Evolutionary conservation across 2,888 invertebrate species (phyloP).

Genomic region (Plusia festucae): DNA sequence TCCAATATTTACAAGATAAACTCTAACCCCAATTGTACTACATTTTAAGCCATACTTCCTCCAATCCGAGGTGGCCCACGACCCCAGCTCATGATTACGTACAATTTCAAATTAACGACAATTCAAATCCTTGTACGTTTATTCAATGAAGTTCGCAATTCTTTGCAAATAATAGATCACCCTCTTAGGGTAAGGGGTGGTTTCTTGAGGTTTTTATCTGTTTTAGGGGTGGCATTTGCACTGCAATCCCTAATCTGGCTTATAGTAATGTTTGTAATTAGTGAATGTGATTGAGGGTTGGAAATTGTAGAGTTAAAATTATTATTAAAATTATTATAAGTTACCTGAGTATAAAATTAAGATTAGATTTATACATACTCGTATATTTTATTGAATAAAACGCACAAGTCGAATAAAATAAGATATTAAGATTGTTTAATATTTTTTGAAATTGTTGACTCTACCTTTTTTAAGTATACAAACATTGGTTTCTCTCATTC

Average conservation of each 20-base stretch:
- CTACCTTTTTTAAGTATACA: too few relatives aligned
- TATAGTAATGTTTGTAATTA: neutral
- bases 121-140: constrained; percentile 2
- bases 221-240: neutral
- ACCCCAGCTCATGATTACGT: neutral
- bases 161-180: constrained; percentile 4
- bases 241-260: neutral
- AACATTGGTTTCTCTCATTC: too few relatives aligned
- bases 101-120: neutral
- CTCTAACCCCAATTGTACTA: too few relatives aligned
- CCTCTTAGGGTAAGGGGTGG: neutral
- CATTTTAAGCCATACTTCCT: too few relatives aligned
- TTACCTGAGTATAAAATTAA: too few relatives aligned
- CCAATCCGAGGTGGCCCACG: too few relatives aligned
- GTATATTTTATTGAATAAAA: too few relatives aligned
- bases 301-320: neutral
- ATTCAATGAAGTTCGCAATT: neutral
- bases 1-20: too few relatives aligned
- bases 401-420: too few relatives aligned
- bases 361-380: too few relatives aligned
- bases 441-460: too few relatives aligned
- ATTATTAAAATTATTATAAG: neutral
- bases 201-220: neutral
- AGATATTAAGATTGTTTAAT: too few relatives aligned
- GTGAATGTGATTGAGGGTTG: neutral